Conservation (phyloP, 1,140 invertebrate genomes). For the Delia radicum region DNA sequence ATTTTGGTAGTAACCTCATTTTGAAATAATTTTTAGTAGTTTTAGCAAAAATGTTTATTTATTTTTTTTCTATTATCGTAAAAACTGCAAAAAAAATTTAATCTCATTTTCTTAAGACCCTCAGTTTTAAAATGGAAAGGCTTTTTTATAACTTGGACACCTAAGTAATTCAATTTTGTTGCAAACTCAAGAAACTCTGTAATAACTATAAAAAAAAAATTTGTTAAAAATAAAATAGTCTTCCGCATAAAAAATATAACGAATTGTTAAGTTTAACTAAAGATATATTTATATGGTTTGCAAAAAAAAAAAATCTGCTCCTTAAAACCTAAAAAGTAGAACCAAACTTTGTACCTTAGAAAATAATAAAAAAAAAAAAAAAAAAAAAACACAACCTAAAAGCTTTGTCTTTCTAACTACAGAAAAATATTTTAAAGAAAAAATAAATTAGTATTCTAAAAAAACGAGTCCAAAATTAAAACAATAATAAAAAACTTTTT, state of each 20-base stretch:
- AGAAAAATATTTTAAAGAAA: not conserved
- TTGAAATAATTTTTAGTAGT: too few species aligned
- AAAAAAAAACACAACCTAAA: not conserved
- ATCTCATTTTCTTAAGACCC: too few species aligned
- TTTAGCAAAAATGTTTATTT: too few species aligned
- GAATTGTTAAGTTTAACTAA: not conserved
- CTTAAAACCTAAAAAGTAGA: not conserved
- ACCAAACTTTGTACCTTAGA: slow-evolving; percentile 15
- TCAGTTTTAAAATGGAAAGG: too few species aligned
- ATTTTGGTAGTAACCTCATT: too few species aligned
- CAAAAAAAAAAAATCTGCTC: not conserved
- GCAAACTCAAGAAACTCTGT: too few species aligned
- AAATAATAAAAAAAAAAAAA: not conserved
- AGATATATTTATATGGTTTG: not conserved
- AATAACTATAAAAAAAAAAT: too few species aligned
- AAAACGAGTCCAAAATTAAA: slow-evolving; percentile 16
- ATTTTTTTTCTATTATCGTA: too few species aligned
- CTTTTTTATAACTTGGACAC: too few species aligned
- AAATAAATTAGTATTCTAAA: not conserved
- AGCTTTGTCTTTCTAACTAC: not conserved
- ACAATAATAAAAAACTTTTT: not conserved
- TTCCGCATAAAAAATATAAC: slow-evolving; percentile 2
- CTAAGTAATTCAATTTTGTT: too few species aligned
- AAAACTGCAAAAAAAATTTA: too few species aligned
- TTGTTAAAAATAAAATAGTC: too few species aligned